Evolutionary conservation across 1,140 invertebrate genomes (phyloP).

Genomic region (Frieseomelitta varia): DNA sequence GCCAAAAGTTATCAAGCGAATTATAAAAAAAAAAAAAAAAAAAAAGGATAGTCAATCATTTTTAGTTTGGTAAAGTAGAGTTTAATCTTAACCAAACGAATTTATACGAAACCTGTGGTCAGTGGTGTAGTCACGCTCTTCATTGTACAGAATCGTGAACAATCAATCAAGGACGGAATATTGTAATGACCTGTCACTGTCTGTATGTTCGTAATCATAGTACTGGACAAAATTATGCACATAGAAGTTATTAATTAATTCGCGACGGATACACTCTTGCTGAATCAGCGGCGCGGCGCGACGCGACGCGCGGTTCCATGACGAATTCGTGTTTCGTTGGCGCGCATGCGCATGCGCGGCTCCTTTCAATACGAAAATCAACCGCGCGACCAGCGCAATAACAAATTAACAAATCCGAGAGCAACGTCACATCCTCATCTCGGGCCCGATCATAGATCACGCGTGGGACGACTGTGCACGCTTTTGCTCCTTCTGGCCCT

Average conservation of each 20-base stretch:
- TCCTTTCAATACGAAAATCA: slow-evolving; percentile 49
- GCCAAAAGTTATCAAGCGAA: too few relatives aligned
- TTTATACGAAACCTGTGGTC: too few relatives aligned
- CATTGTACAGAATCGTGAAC: background rate
- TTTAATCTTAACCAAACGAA: too few relatives aligned
- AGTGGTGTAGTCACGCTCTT: too few relatives aligned
- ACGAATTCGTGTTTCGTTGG: background rate
- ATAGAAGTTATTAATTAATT: slow-evolving; percentile 26
- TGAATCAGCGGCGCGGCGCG: background rate
- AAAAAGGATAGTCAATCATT: too few relatives aligned
- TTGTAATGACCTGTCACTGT: background rate
- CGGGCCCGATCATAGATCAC: background rate
- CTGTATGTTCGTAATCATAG: background rate
- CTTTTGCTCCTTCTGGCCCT: slow-evolving; percentile 54
- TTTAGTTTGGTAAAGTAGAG: too few relatives aligned
- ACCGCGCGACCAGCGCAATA: slow-evolving; percentile 66
- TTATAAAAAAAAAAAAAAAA: too few relatives aligned
- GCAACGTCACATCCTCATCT: slow-evolving; percentile 73
- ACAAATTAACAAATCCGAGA: slow-evolving; percentile 71
- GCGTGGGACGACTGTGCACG: slow-evolving; percentile 50
- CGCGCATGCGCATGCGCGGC: slow-evolving; percentile 3
- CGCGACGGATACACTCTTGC: background rate
- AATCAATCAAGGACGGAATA: slow-evolving; percentile 23
- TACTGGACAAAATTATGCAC: background rate
- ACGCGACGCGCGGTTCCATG: background rate